phyloP scores from a whole-genome alignment of 2,797 vertebrate species.

The Enteromius radiatus region DNA sequence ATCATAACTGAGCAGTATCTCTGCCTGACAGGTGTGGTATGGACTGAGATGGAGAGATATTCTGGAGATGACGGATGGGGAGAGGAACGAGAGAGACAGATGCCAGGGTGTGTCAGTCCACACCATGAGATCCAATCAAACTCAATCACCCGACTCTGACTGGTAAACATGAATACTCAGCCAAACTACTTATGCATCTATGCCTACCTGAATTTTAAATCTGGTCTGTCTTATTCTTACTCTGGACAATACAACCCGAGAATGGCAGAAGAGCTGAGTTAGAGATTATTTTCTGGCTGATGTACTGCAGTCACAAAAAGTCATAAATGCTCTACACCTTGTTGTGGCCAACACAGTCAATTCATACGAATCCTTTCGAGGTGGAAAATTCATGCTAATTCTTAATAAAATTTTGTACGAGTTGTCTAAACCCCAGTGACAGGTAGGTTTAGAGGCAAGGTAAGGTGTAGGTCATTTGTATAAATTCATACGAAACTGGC shows the following conservation, averaged over 20 bases:
- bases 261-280: background rate
- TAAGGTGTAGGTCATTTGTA: no score
- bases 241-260: background rate
- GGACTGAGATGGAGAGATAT: slow-evolving; percentile 27
- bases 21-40: slow-evolving; percentile 36
- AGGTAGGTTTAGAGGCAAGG: no score
- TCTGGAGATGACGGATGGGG: slow-evolving; percentile 27
- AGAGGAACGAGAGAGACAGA: slow-evolving; percentile 18
- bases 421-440: no score
- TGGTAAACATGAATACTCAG: slow-evolving; percentile 7
- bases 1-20: slow-evolving; percentile 25
- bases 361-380: no score
- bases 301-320: background rate
- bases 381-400: no score
- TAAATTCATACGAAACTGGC: no score
- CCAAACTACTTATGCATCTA: slow-evolving; percentile 10
- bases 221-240: background rate
- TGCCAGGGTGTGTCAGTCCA: slow-evolving; percentile 4
- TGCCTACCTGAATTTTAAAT: background rate
- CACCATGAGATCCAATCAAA: slow-evolving; percentile 41
- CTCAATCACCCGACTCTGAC: slow-evolving; percentile 15
- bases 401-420: no score
- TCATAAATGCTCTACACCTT: background rate
- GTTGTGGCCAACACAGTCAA: no score
- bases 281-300: background rate